phyloP scores from a whole-genome alignment of 2,797 vertebrate species.

The Epinephelus coioides region DNA sequence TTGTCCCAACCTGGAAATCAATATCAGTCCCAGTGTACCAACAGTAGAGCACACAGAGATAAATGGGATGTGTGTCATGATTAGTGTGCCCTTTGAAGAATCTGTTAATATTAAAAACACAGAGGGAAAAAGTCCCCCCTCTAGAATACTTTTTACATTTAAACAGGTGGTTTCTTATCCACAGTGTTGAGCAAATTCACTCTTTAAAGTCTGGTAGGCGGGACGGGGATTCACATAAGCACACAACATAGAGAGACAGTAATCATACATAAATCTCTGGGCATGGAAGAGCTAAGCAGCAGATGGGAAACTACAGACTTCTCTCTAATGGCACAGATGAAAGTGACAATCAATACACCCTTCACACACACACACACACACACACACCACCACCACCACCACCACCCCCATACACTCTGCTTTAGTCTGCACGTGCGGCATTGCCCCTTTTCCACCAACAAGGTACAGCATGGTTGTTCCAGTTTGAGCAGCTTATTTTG shows the following conservation, averaged over 20 bases:
- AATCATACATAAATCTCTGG: constrained; percentile 47
- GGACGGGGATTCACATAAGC: constrained; percentile 39
- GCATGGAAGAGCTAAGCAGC: constrained; percentile 25
- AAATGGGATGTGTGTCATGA: constrained; percentile 44
- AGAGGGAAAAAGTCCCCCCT: background rate
- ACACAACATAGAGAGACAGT: constrained; percentile 28
- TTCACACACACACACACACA: constrained; percentile 3
- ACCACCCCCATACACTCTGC: background rate
- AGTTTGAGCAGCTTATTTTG: too few species aligned
- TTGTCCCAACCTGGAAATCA: constrained; percentile 52
- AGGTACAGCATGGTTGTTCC: too few species aligned
- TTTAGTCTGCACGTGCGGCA: background rate
- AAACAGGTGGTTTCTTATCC: constrained; percentile 60
- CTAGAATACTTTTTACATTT: constrained; percentile 32
- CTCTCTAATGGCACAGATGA: constrained; percentile 26
- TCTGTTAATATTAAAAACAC: constrained; percentile 30
- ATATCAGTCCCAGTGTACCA: constrained; percentile 28
- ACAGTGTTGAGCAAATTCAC: constrained; percentile 31
- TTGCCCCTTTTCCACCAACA: too few species aligned
- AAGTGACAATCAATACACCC: constrained; percentile 37
- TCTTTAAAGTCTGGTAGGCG: constrained; percentile 40
- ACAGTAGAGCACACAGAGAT: constrained; percentile 37
- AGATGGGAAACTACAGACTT: constrained; percentile 50
- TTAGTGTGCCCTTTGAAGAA: constrained; percentile 50
- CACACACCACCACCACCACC: background rate